Evolutionary conservation across 2,797 vertebrate genomes (phyloP).

Genomic region (Astyanax mexicanus): DNA sequence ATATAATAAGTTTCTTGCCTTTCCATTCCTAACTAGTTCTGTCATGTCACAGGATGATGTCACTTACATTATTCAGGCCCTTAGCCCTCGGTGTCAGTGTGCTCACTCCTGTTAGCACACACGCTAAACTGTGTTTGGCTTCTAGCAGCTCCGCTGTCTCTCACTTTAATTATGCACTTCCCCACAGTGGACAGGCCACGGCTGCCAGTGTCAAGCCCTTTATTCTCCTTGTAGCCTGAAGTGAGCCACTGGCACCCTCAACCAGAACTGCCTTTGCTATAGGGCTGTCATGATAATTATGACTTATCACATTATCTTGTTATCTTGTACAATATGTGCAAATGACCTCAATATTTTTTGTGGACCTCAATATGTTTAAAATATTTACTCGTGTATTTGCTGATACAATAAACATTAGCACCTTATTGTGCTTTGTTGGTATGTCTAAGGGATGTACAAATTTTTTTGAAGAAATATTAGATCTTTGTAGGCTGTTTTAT

Average conservation of each 20-base stretch:
- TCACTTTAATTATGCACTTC: constrained; percentile 56
- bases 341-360: no score
- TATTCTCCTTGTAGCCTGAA: constrained; percentile 29
- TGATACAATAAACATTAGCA: no score
- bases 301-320: no score
- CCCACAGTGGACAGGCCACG: constrained; percentile 29
- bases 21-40: constrained; percentile 9
- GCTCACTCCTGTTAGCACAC: constrained; percentile 36
- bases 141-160: constrained; percentile 37
- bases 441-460: no score
- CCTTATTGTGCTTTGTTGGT: no score
- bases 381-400: no score
- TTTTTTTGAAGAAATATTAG: no score
- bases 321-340: no score
- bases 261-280: not conserved
- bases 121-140: constrained; percentile 50
- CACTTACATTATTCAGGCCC: not conserved
- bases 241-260: constrained; percentile 3
- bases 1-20: not conserved
- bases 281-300: no score
- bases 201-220: constrained; percentile 45
- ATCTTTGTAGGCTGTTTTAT: no score
- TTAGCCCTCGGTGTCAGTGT: constrained; percentile 1
- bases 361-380: no score
- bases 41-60: not conserved